Evolutionary conservation across 2,888 invertebrate genomes (phyloP), one percentile per base, ranked within the genome.

Genomic region (Helicoverpa assulta): DNA sequence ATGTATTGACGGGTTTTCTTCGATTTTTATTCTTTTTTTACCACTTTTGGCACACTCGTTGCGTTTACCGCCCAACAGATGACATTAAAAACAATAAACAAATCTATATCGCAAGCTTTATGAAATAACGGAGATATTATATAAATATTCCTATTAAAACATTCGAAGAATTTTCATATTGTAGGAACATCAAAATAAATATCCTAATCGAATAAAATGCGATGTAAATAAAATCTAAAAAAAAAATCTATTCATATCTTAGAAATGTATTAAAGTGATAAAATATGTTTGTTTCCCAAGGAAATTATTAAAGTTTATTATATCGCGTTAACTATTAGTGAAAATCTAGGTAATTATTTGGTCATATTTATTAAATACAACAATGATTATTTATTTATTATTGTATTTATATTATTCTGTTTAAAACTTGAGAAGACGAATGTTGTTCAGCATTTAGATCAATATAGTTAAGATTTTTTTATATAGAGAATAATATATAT

Each of bases 221-320:
- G 82, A 83, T 93, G 92, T 93, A 94, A 89, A 93, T 94, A 93
- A 88, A 89, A 87, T 55, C 19, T 74, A 60, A 82, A 82, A 81
- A 37, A 90, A 74, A 92, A 92, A 89, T n/a, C 90, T 94, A 93
- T 93, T 95, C 95, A 95, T 95, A 95, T 95, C 95, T 92, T 95
- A 95, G 95, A 90, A 86, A 87, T 87, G 83, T 93, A 94, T 92
- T 92, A 85, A 94, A 92, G 94, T 94, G 94, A 95, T 94, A 94
- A 86, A 77, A 61, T 77, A 77, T 87, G 87, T 92, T 93, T 92
- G 89, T 94, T 95, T 95, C 95, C 95, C 89, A 94, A 93, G 94
- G 94, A 95, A 95, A 94, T 92, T 92, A 91, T 86, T 91, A 92
- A 93, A 93, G 91, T 93, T 93, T 93, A 93, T 92, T 86, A 89